phyloP scores from a whole-genome alignment of 2,888 invertebrate species.

The Limnephilus marmoratus region DNA sequence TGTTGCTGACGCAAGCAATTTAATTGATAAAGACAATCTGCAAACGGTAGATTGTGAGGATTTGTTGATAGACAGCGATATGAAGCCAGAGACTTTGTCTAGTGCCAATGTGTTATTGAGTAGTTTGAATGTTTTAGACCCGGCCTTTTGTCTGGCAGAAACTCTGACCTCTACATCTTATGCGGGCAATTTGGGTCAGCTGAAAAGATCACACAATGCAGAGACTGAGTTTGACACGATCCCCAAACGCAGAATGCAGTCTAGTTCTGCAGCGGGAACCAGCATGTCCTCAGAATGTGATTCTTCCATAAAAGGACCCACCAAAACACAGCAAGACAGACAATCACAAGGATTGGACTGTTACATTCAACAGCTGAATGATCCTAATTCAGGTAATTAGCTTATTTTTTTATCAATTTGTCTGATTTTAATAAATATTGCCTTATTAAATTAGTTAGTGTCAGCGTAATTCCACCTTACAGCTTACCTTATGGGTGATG shows the following conservation, averaged over 20 bases:
- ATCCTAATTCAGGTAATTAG: conserved; percentile 61
- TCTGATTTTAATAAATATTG: too few species aligned
- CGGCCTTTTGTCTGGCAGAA: conserved; percentile 4
- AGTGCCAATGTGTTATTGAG: conserved; percentile 42
- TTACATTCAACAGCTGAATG: conserved; percentile 61
- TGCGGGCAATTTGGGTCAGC: neutral
- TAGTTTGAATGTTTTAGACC: conserved; percentile 45
- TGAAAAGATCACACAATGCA: conserved; percentile 39
- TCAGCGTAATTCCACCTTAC: neutral
- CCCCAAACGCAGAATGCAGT: conserved; percentile 48
- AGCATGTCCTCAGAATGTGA: neutral
- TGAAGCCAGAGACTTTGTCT: conserved; percentile 32
- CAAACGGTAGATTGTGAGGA: conserved; percentile 34
- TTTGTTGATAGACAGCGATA: conserved; percentile 18
- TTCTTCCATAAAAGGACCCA: neutral
- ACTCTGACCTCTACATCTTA: conserved; percentile 5
- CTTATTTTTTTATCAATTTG: too few species aligned
- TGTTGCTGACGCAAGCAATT: neutral
- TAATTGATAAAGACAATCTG: conserved; percentile 23
- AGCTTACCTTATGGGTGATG: neutral
- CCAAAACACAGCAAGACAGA: neutral
- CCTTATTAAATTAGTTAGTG: too few species aligned
- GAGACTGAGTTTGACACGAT: neutral
- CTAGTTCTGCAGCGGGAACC: neutral
- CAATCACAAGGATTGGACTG: conserved; percentile 55